phyloP scores from a whole-genome alignment of 2,888 invertebrate species.

The Melanchra persicariae region DNA sequence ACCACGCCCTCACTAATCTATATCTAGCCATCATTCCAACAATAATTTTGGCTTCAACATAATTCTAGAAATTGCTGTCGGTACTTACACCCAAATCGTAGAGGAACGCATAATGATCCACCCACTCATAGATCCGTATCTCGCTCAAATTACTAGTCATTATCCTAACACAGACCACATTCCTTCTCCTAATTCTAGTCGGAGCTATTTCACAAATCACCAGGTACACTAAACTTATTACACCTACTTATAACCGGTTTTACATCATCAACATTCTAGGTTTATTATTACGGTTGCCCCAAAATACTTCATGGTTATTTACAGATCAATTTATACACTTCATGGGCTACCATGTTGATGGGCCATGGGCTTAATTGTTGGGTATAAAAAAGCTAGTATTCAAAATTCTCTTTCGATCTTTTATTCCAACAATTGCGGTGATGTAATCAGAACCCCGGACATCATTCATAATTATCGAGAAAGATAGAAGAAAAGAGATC shows the following conservation, averaged over 20 bases:
- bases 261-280: slow-evolving; percentile 2
- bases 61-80: slow-evolving; percentile 2
- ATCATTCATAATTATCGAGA: background rate
- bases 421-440: too few relatives aligned
- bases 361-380: too few relatives aligned
- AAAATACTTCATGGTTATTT: slow-evolving; percentile 17
- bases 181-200: slow-evolving; percentile 4
- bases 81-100: slow-evolving; percentile 35
- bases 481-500: background rate
- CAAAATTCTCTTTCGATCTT: too few relatives aligned
- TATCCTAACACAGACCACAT: slow-evolving; percentile 22
- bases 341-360: too few relatives aligned
- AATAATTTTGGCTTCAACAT: background rate
- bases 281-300: background rate
- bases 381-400: too few relatives aligned
- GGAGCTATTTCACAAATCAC: slow-evolving; percentile 32
- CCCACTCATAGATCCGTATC: slow-evolving; percentile 38
- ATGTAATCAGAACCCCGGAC: background rate
- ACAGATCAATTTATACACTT: background rate
- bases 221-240: slow-evolving; percentile 1
- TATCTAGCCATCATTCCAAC: background rate
- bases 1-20: background rate
- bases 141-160: slow-evolving; percentile 45
- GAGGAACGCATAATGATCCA: slow-evolving; percentile 29
- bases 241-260: background rate